These are phyloP conservation scores for Drosophila orena DNA, from an alignment of 1,140 invertebrate genomes.

Conservation along the genomic window DNA sequence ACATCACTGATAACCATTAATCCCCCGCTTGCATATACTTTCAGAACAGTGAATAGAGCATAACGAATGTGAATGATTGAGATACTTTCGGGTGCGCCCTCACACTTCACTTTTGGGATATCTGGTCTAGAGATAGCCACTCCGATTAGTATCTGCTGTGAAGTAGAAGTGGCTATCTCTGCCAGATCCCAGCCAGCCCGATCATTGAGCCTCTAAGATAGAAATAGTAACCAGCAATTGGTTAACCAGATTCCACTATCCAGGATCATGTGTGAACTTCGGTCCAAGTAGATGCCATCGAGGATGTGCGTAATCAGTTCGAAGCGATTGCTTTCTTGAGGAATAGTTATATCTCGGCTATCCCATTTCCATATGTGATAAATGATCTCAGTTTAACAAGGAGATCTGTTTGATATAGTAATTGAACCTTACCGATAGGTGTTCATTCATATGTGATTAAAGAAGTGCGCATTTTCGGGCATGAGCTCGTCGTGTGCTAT, in stretches of 20 bases:
- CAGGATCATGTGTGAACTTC: constrained; percentile 60
- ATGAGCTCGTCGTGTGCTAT: neutral
- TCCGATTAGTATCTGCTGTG: constrained; percentile 48
- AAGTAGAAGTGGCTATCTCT: constrained; percentile 27
- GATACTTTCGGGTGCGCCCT: constrained; percentile 29
- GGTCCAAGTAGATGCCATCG: constrained; percentile 17
- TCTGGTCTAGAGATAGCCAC: constrained; percentile 36
- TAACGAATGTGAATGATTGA: constrained; percentile 36
- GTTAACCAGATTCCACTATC: constrained; percentile 68
- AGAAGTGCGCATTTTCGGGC: neutral
- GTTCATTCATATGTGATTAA: constrained; percentile 24
- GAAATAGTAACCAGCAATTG: constrained; percentile 49
- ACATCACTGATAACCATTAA: constrained; percentile 44
- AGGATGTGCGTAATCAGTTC: constrained; percentile 26
- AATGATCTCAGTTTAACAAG: constrained; percentile 24
- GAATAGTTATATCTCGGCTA: constrained; percentile 15
- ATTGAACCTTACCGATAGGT: constrained; percentile 18
- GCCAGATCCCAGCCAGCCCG: constrained; percentile 18
- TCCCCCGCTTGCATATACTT: constrained; percentile 24
- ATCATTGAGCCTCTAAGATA: constrained; percentile 32
- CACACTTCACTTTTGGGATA: constrained; percentile 10
- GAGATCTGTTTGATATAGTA: constrained; percentile 7
- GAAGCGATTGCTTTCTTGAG: constrained; percentile 28
- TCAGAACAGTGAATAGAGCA: constrained; percentile 19
- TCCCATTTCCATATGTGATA: constrained; percentile 39